These are phyloP conservation scores for Suricata suricatta DNA, from an alignment of 2,113 vertebrate species.

Conservation along the genomic window DNA sequence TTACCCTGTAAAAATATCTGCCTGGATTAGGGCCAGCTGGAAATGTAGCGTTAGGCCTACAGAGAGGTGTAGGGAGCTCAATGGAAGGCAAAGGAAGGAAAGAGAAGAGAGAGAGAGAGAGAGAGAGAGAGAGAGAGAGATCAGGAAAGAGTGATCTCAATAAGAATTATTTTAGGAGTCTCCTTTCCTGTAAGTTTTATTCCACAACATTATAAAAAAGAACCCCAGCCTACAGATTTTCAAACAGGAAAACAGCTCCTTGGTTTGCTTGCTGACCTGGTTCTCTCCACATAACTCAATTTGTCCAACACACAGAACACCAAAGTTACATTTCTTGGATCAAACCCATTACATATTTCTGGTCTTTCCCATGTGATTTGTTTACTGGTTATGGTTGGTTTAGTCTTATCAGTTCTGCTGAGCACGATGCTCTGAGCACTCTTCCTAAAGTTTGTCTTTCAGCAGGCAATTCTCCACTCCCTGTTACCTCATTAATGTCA, in stretches of 20 bases:
- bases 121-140: background rate
- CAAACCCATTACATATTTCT: conserved; percentile 1
- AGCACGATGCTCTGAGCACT: background rate
- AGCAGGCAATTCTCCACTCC: conserved; percentile 48
- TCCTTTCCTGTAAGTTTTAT: conserved; percentile 30
- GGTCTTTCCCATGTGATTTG: conserved; percentile 50
- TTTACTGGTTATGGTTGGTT: conserved; percentile 36
- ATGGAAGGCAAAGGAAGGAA: background rate
- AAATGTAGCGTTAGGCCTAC: background rate
- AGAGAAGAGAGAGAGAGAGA: background rate
- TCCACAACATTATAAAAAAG: background rate
- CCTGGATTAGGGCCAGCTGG: background rate
- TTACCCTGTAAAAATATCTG: background rate
- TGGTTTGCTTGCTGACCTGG: conserved; percentile 47
- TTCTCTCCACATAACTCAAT: background rate
- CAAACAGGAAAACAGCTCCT: conserved; percentile 34
- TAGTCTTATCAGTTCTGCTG: conserved; percentile 71
- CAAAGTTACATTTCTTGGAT: conserved; percentile 38
- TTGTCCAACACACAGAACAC: background rate
- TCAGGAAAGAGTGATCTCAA: background rate
- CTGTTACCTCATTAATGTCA: conserved; percentile 73
- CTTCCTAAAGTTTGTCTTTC: conserved; percentile 33
- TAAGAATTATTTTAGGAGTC: conserved; percentile 25
- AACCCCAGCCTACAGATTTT: conserved; percentile 19
- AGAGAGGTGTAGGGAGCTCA: background rate